These are phyloP conservation scores for Pangasius mekongensis DNA, from an alignment of 2,797 vertebrate genomes.

Conservation along the genomic window DNA sequence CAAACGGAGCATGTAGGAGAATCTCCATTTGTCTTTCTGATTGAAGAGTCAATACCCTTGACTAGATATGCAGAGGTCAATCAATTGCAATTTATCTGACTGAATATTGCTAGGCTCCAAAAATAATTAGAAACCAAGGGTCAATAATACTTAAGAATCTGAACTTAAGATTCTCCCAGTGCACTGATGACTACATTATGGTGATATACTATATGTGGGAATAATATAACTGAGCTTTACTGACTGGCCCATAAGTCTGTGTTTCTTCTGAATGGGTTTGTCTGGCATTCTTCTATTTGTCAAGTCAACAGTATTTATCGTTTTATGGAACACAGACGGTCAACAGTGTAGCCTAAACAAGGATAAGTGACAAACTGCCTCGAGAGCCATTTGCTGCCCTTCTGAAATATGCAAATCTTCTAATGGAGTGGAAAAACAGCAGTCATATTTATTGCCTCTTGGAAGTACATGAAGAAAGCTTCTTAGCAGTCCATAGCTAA, in stretches of 20 bases:
- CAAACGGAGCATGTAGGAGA: slow-evolving; percentile 3
- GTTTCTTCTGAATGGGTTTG: slow-evolving; percentile 37
- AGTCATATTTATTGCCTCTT: slow-evolving; percentile 29
- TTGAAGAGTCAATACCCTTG: slow-evolving; percentile 52
- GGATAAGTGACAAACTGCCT: slow-evolving; percentile 28
- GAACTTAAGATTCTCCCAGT: neutral
- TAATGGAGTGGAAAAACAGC: slow-evolving; percentile 53
- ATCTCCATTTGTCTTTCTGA: slow-evolving; percentile 49
- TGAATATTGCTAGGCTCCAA: slow-evolving; percentile 32
- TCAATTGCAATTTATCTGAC: slow-evolving; percentile 57
- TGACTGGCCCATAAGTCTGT: slow-evolving; percentile 2
- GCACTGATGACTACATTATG: neutral
- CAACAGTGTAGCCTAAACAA: slow-evolving; percentile 11
- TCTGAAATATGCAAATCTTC: slow-evolving; percentile 54
- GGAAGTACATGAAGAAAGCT: slow-evolving; percentile 31
- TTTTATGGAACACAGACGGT: slow-evolving; percentile 26
- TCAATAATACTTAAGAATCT: slow-evolving; percentile 18
- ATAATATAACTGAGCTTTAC: neutral
- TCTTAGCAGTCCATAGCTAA: slow-evolving; percentile 21
- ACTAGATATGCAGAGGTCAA: slow-evolving; percentile 38
- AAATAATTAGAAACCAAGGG: slow-evolving; percentile 43
- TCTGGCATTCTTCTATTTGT: neutral
- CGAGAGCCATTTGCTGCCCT: slow-evolving; percentile 28
- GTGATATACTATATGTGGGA: neutral
- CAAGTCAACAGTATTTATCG: neutral